Evolutionary conservation across 37 sponge, comb jelly and placozoan species (phyloP), one percentile per base, ranked within the genome.

Genomic region (Theonella swinhoei): DNA sequence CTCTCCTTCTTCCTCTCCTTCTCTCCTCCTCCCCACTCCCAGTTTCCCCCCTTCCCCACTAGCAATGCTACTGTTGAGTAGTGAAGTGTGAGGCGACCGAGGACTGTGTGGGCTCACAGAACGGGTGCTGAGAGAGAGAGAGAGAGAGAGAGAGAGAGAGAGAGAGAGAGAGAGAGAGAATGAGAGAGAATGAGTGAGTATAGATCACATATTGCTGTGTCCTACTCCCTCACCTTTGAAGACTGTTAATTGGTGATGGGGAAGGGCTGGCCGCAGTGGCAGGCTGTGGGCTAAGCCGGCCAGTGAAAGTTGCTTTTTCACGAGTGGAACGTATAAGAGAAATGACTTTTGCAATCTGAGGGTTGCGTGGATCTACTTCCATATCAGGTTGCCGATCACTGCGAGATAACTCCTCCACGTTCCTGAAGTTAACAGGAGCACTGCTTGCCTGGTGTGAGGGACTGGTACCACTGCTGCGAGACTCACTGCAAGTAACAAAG

Each of bases 121-220:
- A 64, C 39, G 54, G 7, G 62, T 24, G 65, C 20, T 31, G 41
- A 65, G 40, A 4, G 30, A 81, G 35, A 36, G 30, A 76, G 22
- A 77, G 29, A 39, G 26, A 59, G n/a, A 70, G 31, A 70, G 34
- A 69, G 60, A 81, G 61, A 70, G 32, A 81, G 59, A 47, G 32
- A 39, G 36, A 70, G 34, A 80, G 54, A 25, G 33, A 68, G 34
- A 68, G 62, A 39, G 58, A 68, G 31, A 70, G 36, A 54, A 42
- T 70, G 71, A 70, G 59, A 47, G 61, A 70, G 31, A 69, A 24
- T 9, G 58, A 68, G 71, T 31, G 61, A 3, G 32, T n/a, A n/a
- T n/a, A n/a, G n/a, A n/a, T n/a, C n/a, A n/a, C n/a, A n/a, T n/a
- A n/a, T n/a, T n/a, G n/a, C n/a, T n/a, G n/a, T n/a, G n/a, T n/a